Percentiles rank a stretch among this genome's conserved stretches.
These are phyloP conservation scores for Leptinotarsa haldemani DNA, from an alignment of 2,888 invertebrate species.

Conservation along the genomic window DNA sequence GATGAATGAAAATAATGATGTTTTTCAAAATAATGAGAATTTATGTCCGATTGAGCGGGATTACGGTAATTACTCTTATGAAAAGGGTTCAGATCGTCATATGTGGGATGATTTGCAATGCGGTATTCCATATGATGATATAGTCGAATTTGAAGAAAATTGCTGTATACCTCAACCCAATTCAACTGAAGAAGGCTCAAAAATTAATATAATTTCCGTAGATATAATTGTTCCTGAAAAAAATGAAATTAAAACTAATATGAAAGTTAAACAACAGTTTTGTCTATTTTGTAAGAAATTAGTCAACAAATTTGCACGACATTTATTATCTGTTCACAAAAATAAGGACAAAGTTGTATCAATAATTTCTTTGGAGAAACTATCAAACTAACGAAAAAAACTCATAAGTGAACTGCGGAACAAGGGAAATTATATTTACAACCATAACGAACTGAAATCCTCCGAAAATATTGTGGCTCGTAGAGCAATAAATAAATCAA, in stretches of 20 bases:
- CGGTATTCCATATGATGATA: slow-evolving; percentile 1
- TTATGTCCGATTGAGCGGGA: no score
- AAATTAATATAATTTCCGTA: slow-evolving; percentile 19
- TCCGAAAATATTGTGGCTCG: slow-evolving; percentile 13
- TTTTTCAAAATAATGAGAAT: no score
- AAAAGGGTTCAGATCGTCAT: no score
- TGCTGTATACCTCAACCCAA: background rate
- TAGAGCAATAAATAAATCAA: slow-evolving; percentile 9
- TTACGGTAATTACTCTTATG: no score
- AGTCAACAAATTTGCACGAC: slow-evolving; percentile 21
- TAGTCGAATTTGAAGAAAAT: background rate
- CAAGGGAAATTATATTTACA: slow-evolving; percentile 19
- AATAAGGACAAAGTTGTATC: slow-evolving; percentile 9
- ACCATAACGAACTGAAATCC: slow-evolving; percentile 9
- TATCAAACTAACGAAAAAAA: background rate
- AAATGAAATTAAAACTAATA: background rate
- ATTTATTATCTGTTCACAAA: slow-evolving; percentile 17
- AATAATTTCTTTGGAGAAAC: slow-evolving; percentile 19
- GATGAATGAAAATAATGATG: no score
- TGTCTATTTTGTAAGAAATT: slow-evolving; percentile 19
- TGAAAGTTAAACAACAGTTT: slow-evolving; percentile 7
- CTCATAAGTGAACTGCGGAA: slow-evolving; percentile 9
- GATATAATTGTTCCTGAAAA: background rate
- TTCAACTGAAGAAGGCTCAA: background rate
- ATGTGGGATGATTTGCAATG: slow-evolving; percentile 19